phyloP scores from a whole-genome alignment of 2,113 vertebrate species.

The Catharus fuscescens region DNA sequence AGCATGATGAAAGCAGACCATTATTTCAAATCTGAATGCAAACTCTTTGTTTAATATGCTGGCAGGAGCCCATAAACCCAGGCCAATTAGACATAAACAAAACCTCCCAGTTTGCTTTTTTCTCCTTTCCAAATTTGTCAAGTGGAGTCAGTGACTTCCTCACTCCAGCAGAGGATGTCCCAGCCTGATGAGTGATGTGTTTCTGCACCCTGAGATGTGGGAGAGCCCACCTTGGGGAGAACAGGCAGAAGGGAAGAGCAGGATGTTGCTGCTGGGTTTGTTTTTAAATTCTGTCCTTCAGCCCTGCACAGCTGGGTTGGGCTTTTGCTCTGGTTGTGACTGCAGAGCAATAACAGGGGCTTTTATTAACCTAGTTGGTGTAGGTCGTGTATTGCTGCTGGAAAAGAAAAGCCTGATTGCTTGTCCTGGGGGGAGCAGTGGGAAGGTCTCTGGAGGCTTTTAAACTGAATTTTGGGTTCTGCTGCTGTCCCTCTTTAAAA shows the following conservation, averaged over 20 bases:
- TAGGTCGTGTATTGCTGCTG: not conserved
- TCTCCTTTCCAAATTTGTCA: not conserved
- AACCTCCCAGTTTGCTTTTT: not conserved
- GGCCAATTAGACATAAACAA: not conserved
- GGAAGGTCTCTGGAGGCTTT: not conserved
- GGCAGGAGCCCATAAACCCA: not conserved
- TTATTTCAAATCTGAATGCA: not conserved
- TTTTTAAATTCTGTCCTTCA: not conserved
- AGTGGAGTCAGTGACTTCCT: not conserved
- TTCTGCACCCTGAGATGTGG: not conserved
- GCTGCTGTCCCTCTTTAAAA: not conserved
- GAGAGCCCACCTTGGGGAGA: not conserved
- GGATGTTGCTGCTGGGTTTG: not conserved
- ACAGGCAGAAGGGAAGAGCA: not conserved
- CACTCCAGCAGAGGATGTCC: not conserved
- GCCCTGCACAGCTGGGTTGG: not conserved
- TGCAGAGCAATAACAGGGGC: not conserved
- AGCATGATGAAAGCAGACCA: not conserved
- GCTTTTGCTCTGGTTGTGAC: not conserved
- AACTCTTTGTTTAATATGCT: not conserved
- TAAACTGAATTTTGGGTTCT: not conserved
- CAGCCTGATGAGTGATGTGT: not conserved
- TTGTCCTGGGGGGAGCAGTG: not conserved
- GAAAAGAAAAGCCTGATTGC: not conserved
- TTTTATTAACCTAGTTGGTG: not conserved